Conservation (phyloP, 2,113 vertebrate species). For the Scalopus aquaticus region DNA sequence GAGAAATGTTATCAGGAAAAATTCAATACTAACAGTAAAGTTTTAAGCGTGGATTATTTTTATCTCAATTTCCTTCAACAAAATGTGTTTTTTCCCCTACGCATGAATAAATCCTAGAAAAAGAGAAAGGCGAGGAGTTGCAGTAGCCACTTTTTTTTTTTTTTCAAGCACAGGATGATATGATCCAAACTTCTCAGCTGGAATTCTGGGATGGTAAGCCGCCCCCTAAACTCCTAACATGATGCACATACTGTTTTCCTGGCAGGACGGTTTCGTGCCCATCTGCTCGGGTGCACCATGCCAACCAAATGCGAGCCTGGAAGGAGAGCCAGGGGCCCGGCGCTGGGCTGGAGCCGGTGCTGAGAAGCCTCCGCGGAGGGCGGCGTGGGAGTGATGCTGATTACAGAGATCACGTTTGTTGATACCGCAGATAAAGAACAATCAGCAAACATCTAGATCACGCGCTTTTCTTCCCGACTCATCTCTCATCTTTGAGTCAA, state of each 20-base stretch:
- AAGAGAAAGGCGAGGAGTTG: not conserved
- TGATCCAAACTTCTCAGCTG: slow-evolving; percentile 19
- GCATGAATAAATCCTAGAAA: slow-evolving; percentile 11
- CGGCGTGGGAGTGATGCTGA: not conserved
- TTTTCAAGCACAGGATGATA: not conserved
- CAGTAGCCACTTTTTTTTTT: not conserved
- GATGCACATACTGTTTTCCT: slow-evolving; percentile 1
- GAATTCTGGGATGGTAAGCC: not conserved
- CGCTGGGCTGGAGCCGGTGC: not conserved
- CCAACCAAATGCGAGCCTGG: not conserved
- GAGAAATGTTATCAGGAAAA: not conserved
- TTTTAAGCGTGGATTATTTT: not conserved
- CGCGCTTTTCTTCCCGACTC: too few species aligned
- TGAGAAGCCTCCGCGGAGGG: not conserved
- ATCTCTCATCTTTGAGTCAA: not conserved
- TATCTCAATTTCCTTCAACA: not conserved
- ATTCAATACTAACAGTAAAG: not conserved
- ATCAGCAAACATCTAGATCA: not conserved
- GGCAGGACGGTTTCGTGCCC: not conserved
- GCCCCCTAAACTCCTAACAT: not conserved
- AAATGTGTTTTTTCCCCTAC: not conserved
- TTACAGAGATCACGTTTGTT: not conserved
- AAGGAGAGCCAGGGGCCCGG: not conserved
- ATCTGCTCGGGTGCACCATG: not conserved
- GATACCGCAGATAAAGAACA: not conserved